Evolutionary conservation across 2,113 vertebrate genomes (phyloP), one percentile per base, ranked within the genome.

Genomic region (Falcunculus frontatus): DNA sequence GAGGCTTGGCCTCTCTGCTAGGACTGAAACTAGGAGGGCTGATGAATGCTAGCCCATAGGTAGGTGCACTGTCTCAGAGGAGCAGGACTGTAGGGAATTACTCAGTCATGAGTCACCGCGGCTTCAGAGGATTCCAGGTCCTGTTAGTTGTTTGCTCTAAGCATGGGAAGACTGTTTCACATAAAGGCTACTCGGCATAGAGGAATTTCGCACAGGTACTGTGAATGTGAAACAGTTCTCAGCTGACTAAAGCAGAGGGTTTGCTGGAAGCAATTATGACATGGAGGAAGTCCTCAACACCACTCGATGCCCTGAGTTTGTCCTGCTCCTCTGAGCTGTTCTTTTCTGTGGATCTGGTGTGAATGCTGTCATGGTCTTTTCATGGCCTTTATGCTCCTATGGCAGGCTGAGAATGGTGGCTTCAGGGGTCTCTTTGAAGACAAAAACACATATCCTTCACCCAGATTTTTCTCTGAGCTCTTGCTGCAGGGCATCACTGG

Each of bases 301-400:
- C 17, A 13, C n/a, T n/a, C 25, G 14, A 2, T 57, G 33, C 33
- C 13, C 16, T 15, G 27, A 62, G 53, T 77, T 95, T 86, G 30
- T 59, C 27, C 63, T 3, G 4, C 18, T 95, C 13, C 35, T 50
- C 4, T 0, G 0, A 49, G 44, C 22, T 2, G 1, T 57, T 64
- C 9, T 33, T 42, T 78, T 22, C 91, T 19, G 5, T 63, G 44
- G 52, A 62, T 70, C 59, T 55, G 44, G 15, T 83, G 52, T 70
- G 44, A 88, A 83, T n/a, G n/a, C 35, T 86, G 70, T 9, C 50
- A 25, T 17, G 7, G 11, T 73, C 42, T 83, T 32, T 79, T 52
- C 37, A 10, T 21, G 32, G n/a, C 20, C 29, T 62, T 53, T 73
- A 19, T 42, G 21, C 18, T 85, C 29, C 75, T 42, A 5, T 26